Evolutionary conservation across 2,888 invertebrate species (phyloP), one percentile per base, ranked within the genome.

Genomic region (Tipula confusa): DNA sequence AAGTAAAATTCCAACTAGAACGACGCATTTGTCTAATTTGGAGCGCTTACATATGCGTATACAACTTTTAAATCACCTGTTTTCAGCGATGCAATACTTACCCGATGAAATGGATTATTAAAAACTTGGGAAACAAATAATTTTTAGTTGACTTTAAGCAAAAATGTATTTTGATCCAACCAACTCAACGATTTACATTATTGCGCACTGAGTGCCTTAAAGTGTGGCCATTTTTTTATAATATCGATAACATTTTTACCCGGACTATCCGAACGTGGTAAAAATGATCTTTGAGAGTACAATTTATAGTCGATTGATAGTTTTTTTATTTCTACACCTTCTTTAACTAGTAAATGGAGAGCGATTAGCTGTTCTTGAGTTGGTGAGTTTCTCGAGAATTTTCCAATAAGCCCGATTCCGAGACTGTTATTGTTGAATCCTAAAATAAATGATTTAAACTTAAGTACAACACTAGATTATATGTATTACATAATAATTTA

Each of bases 341-440:
- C 87, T 13, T 91, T 89, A 13, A 95, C 92, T 0, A 95, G 88
- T 84, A 92, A 91, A 84, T 91, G 87, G 6, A 92, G 93, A 0
- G 93, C 93, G 1, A 90, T 88, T 0, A 95, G 85, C 86, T 93
- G 91, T 29, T 89, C 88, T 36, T 90, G 88, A 0, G 91, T 90
- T 0, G 94, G 94, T 0, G 89, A 83, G 0, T 89, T 88, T 0
- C 86, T 89, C 81, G 91, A 92, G 85, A 93, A 95, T 0, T 93
- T 94, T 1, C 95, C 95, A 84, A 95, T 92, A 85, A 95, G 94
- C 1, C 93, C 93, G 7, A 95, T 92, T 0, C 93, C 94, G 81
- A 95, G 91, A 86, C 93, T 93, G 84, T 89, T 91, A 4, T 87
- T 87, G 87, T 95, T 95, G 86, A 92, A 93, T 18, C 92, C 91